Conservation (phyloP, 2,113 vertebrate species). For the Tretioscincus oriximinensis region DNA sequence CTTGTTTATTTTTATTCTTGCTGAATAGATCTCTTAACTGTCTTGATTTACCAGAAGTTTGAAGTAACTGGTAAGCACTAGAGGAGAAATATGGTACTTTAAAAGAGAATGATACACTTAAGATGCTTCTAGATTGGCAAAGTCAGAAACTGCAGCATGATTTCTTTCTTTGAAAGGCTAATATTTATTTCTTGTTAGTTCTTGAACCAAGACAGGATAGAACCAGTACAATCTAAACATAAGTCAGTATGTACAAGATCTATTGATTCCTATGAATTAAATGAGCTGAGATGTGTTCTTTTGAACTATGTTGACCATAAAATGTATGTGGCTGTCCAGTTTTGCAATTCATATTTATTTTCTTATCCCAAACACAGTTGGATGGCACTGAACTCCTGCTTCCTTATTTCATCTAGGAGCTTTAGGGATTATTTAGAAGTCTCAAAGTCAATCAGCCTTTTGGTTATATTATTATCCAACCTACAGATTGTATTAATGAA, state of each 20-base stretch:
- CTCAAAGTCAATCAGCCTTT: neutral
- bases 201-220: neutral
- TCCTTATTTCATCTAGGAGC: neutral
- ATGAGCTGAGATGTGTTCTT: neutral
- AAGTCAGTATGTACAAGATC: neutral
- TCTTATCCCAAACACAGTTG: neutral
- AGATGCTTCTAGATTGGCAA: neutral
- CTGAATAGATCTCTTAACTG: neutral
- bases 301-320: neutral
- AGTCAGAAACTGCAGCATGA: neutral
- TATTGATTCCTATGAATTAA: neutral
- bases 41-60: neutral
- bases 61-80: constrained; percentile 6
- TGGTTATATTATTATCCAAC: neutral
- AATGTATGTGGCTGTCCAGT: neutral
- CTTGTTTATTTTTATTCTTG: neutral
- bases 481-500: neutral
- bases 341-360: neutral
- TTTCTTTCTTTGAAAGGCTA: neutral
- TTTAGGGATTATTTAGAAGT: neutral
- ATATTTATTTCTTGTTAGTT: neutral
- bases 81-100: neutral
- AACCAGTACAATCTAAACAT: neutral
- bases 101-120: constrained; percentile 6
- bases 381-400: neutral